Evolutionary conservation across 2,888 invertebrate genomes (phyloP).

Genomic region (Agrochola macilenta): DNA sequence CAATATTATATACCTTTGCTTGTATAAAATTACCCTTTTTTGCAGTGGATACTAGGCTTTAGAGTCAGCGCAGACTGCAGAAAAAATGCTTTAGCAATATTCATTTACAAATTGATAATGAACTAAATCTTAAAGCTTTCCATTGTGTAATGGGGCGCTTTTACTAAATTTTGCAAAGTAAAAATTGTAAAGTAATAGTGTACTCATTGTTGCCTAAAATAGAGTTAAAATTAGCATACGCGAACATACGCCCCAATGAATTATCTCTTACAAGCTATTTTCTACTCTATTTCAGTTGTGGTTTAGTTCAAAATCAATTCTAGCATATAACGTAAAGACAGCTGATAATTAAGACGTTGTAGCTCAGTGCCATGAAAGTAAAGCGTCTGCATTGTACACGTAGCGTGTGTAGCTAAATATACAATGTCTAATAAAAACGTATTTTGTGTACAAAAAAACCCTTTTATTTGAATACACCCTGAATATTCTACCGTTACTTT

Average conservation of each 20-base stretch:
- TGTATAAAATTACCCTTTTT: not conserved
- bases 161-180: not conserved
- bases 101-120: not conserved
- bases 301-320: not conserved
- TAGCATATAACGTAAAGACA: constrained; percentile 27
- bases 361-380: constrained; percentile 60
- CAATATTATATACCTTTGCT: not conserved
- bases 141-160: not conserved
- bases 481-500: not conserved
- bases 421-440: constrained; percentile 69
- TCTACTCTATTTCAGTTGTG: not conserved
- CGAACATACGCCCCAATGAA: not conserved
- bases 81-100: not conserved
- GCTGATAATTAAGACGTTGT: constrained; percentile 42
- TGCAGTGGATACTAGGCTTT: not conserved
- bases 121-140: not conserved
- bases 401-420: constrained; percentile 65
- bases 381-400: constrained; percentile 59
- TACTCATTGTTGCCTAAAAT: not conserved
- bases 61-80: not conserved
- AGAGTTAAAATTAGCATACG: not conserved
- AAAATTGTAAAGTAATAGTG: not conserved
- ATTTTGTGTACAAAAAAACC: constrained; percentile 64
- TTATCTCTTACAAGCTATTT: not conserved
- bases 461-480: constrained; percentile 42